Base-by-base conservation (phyloP, 2,113 vertebrate species). In the Atrichornis clamosus region DNA sequence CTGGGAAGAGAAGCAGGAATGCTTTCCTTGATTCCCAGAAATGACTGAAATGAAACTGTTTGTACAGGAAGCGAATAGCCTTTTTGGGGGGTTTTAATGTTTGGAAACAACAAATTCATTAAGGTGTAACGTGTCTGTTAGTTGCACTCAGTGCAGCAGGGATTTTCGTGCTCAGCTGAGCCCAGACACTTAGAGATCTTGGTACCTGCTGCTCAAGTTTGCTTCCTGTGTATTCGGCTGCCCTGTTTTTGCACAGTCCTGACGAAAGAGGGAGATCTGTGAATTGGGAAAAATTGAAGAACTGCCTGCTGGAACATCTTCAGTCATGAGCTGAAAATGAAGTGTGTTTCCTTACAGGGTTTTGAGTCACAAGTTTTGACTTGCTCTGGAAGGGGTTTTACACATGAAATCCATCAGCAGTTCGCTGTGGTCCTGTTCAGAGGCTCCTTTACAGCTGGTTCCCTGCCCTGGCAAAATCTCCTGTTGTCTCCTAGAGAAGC, bases 1-100 rank as follows among this genome's bases (percentile, higher is more conserved):
- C n/a, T 75, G 73, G 42, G 47, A 93, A 50, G 53, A 60, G 49
- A 17, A 24, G 49, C 24, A 49, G 32, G 55, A 80, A 56, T 56
- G 55, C 42, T 69, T 96, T 52, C 42, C 26, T 73, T 73, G 13
- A 23, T 94, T 95, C 75, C 70, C 46, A 94, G 89, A 90, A 96
- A 42, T 76, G 28, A 84, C 41, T 8, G 24, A 56, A 87, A 47
- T 39, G 9, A 64, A 85, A 22, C 16, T 53, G 21, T 78, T 91
- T 89, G 46, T 83, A 23, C 12, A 52, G 47, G 13, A 77, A 70
- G 74, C 85, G 19, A 44, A 18, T 5, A 63, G 37, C 11, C 13
- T 52, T 30, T 35, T 32, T 6, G 3, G 7, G 11, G 23, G 13
- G 24, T 53, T 58, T 28, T 27, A 21, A 16, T 30, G 3, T 76